Conservation (phyloP, 2,113 vertebrate genomes). For the Daphoenositta chrysoptera region DNA sequence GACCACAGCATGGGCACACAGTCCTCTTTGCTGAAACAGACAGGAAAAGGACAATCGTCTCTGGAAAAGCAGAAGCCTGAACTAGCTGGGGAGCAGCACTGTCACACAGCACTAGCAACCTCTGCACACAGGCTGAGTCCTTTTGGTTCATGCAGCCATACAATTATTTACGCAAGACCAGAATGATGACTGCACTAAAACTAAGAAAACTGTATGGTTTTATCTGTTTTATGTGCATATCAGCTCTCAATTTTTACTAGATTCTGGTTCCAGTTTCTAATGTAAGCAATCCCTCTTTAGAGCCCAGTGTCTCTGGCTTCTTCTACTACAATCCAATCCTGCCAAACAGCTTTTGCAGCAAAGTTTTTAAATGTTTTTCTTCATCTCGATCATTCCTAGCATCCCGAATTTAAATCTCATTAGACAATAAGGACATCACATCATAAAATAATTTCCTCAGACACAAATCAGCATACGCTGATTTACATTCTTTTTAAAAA, state of each 20-base stretch:
- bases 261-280: background rate
- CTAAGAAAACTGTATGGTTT: background rate
- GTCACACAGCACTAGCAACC: too few relatives aligned
- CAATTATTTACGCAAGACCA: background rate
- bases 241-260: background rate
- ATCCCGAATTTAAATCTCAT: background rate
- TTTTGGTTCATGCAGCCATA: background rate
- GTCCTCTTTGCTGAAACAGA: background rate
- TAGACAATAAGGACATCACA: background rate
- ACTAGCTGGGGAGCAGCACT: background rate
- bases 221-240: background rate
- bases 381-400: background rate
- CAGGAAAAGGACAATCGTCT: background rate
- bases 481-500: background rate
- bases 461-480: background rate
- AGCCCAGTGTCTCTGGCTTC: background rate
- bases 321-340: background rate
- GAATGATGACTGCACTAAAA: background rate
- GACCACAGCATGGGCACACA: background rate
- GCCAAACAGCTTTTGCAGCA: background rate
- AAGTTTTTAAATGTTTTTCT: background rate
- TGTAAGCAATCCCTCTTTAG: background rate
- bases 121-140: background rate
- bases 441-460: background rate
- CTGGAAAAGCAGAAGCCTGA: background rate